phyloP scores from a whole-genome alignment of 2,113 vertebrate genomes.

The Phodopus roborovskii region DNA sequence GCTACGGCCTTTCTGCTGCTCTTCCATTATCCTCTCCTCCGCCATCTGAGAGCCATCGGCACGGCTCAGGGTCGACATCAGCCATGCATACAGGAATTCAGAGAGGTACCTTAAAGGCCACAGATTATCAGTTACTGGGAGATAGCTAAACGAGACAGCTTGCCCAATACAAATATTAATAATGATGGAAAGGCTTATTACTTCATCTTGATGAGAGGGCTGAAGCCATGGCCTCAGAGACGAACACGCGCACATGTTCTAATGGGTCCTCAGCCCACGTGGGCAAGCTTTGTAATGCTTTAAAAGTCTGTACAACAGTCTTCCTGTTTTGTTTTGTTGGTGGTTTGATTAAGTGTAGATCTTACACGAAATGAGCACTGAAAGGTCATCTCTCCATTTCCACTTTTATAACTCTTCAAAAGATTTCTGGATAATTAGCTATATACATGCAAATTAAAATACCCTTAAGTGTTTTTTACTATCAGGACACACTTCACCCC shows the following conservation, averaged over 20 bases:
- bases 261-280: not conserved
- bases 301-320: not conserved
- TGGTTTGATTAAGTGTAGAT: not conserved
- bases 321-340: not conserved
- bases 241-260: not conserved
- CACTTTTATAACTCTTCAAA: conserved; percentile 32
- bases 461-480: not conserved
- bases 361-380: not conserved
- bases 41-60: conserved; percentile 99
- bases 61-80: conserved; percentile 98
- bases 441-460: not conserved
- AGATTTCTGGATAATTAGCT: conserved; percentile 51
- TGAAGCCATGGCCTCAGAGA: not conserved
- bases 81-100: conserved; percentile 98
- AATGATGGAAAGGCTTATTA: not conserved
- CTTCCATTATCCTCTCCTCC: conserved; percentile 97
- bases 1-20: conserved; percentile 97
- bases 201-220: not conserved
- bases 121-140: not conserved
- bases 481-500: conserved; percentile 18
- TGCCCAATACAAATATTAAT: not conserved
- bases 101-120: conserved; percentile 93
- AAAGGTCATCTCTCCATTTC: conserved; percentile 19
- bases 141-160: not conserved
- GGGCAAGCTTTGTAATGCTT: not conserved